Evolutionary conservation across 2,797 vertebrate genomes (phyloP).

Genomic region (Fringilla coelebs): DNA sequence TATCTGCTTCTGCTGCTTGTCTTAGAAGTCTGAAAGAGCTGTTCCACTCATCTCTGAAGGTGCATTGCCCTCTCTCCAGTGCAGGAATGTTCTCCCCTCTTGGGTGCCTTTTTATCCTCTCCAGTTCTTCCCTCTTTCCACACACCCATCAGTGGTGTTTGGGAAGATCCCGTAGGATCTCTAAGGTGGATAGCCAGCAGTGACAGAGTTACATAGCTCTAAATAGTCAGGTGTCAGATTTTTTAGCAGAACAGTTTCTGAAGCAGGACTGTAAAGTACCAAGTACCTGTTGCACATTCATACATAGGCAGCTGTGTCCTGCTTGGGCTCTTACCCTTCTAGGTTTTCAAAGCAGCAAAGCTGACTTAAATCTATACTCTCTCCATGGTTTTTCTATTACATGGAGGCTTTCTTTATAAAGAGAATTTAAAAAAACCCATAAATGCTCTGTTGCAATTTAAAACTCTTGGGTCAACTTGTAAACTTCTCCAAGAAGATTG

Average conservation of each 20-base stretch:
- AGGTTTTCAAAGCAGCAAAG: background rate
- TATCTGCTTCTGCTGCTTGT: background rate
- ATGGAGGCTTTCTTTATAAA: background rate
- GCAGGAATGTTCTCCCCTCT: background rate
- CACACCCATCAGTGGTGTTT: background rate
- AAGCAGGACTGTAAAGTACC: background rate
- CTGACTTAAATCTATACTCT: background rate
- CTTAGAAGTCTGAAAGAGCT: background rate
- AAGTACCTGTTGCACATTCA: fast-evolving
- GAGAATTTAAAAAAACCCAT: background rate
- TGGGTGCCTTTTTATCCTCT: background rate
- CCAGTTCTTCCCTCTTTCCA: background rate
- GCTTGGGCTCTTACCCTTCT: background rate
- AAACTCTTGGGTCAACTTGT: background rate
- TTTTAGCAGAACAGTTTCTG: background rate
- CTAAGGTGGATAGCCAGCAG: background rate
- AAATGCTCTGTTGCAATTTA: background rate
- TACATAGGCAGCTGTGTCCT: background rate
- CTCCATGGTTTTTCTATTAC: background rate
- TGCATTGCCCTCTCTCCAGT: background rate
- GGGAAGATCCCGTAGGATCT: background rate
- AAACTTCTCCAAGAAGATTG: background rate
- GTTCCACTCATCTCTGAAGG: background rate
- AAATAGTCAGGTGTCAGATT: background rate
- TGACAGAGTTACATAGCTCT: background rate